phyloP scores from a whole-genome alignment of 2,113 vertebrate species.

The Alexandromys fortis region DNA sequence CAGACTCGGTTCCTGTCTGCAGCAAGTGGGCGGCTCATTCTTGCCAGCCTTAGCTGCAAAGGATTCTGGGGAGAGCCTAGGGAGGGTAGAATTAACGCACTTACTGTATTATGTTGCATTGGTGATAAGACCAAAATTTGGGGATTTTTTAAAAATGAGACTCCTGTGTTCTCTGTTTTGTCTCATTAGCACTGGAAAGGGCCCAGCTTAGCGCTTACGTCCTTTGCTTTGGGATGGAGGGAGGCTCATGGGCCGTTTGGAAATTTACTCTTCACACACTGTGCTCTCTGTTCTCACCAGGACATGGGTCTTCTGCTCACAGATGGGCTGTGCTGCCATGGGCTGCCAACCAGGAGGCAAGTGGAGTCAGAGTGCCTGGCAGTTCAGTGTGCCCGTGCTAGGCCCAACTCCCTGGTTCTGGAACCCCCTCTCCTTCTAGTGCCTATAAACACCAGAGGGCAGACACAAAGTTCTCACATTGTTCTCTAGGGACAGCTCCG shows the following conservation, averaged over 20 bases:
- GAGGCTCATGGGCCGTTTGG: not conserved
- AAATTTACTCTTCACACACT: not conserved
- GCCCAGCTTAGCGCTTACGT: not conserved
- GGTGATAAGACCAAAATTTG: constrained; percentile 67
- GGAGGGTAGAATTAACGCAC: constrained; percentile 46
- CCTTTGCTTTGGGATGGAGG: constrained; percentile 38
- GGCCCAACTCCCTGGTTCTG: not conserved
- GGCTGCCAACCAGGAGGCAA: accelerated
- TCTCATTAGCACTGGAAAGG: constrained; percentile 61
- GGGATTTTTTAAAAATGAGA: constrained; percentile 66
- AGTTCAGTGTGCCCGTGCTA: not conserved
- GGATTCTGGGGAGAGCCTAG: not conserved
- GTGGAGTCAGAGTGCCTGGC: not conserved
- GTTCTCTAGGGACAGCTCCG: not conserved
- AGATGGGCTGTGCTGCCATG: not conserved
- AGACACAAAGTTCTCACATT: not conserved
- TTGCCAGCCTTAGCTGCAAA: not conserved
- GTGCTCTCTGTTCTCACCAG: not conserved
- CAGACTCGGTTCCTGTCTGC: not conserved
- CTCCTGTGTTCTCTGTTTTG: constrained; percentile 58
- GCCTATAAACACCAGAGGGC: not conserved
- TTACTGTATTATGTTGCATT: constrained; percentile 58
- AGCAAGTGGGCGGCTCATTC: not conserved
- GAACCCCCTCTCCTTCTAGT: not conserved
- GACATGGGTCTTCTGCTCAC: not conserved